Evolutionary conservation across 2,113 vertebrate genomes (phyloP), one percentile per base, ranked within the genome.

Genomic region (Glaucidium brasilianum): DNA sequence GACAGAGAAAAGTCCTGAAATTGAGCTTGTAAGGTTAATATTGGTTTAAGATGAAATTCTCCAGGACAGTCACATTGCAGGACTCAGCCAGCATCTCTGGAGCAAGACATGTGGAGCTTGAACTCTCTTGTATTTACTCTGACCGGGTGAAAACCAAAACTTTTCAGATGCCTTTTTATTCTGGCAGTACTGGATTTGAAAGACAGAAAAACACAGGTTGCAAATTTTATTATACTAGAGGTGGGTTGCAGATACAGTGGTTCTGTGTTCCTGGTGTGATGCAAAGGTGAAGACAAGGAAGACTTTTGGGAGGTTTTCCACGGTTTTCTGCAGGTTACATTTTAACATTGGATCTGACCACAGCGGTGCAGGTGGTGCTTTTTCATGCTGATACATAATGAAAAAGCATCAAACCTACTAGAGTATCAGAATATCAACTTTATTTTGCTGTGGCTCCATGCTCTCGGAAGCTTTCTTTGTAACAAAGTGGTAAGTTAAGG

Each of bases 401-500:
- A 78, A 60, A 69, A 90, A 52, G 14, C 27, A 74, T 81, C 52
- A 82, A 35, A 72, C 18, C 21, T 79, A 19, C 74, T 83, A 30
- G 43, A 71, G 11, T 68, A 5, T 47, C 8, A 5, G 89, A 89
- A 75, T 88, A 63, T 0, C 47, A 25, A 49, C 22, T 88, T 60
- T 14, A 15, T 87, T 87, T 74, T 75, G 32, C 30, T 47, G 4
- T 72, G 64, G 10, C n/a, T 84, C 37, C 0, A 0, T 62, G 19
- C 3, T 2, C 37, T 55, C 20, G 25, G 35, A 60, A 39, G 37
- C 69, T 75, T 94, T 47, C n/a, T 55, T 66, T 49, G n/a, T 47
- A 50, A 32, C 5, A 10, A 58, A 67, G 14, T 17, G 3, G 0
- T 55, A n/a, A 49, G 2, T 39, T 81, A 21, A 8, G 22, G 26